Percentiles rank a stretch among this genome's conserved stretches.
Evolutionary conservation across 1,140 invertebrate species (phyloP).

Genomic region (Atta colombica): DNA sequence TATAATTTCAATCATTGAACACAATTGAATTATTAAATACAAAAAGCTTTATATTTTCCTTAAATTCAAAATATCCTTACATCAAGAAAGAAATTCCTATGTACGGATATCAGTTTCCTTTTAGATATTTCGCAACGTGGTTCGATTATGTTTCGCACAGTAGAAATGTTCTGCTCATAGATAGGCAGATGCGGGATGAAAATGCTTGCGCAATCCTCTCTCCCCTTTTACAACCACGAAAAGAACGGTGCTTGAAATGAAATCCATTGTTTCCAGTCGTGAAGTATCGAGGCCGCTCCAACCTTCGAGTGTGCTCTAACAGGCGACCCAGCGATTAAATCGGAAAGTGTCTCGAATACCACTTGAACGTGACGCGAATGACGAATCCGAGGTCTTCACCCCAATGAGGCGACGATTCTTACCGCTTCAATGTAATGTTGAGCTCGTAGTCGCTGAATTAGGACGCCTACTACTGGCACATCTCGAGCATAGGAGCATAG

Average conservation of each 20-base stretch:
- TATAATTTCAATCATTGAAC: background rate
- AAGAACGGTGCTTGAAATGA: slow-evolving; percentile 66
- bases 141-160: slow-evolving; percentile 14
- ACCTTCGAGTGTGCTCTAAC: slow-evolving; percentile 68
- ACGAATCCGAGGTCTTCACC: slow-evolving; percentile 64
- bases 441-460: slow-evolving; percentile 48
- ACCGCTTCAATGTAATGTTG: slow-evolving; percentile 56
- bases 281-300: slow-evolving; percentile 68
- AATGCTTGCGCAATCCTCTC: slow-evolving; percentile 36
- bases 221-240: slow-evolving; percentile 3
- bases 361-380: slow-evolving; percentile 67
- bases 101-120: background rate
- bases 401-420: slow-evolving; percentile 48
- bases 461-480: background rate
- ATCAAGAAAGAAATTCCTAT: background rate
- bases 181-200: slow-evolving; percentile 58
- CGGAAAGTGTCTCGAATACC: slow-evolving; percentile 70
- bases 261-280: slow-evolving; percentile 81
- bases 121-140: background rate
- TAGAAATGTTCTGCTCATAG: background rate
- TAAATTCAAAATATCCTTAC: background rate
- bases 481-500: background rate
- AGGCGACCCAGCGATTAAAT: slow-evolving; percentile 72
- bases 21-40: background rate
- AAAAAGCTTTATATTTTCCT: background rate